A percentile compares a stretch with the other conserved stretches of the same genome.
Conservation (phyloP, 2,888 invertebrate species). For the Nasonovia ribisnigri region DNA sequence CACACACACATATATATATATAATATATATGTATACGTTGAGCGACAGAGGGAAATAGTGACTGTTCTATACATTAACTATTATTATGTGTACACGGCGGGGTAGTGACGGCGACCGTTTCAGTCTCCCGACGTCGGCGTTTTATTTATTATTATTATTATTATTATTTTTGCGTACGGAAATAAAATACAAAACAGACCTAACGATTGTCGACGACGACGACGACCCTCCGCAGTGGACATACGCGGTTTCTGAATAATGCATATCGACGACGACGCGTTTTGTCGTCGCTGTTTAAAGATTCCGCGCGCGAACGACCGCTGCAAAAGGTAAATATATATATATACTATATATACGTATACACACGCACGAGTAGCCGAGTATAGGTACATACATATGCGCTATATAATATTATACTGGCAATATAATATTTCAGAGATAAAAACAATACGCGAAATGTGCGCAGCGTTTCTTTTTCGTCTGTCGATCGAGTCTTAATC, state of each 20-base stretch:
- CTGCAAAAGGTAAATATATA: neutral
- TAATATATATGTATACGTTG: neutral
- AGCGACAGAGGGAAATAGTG: neutral
- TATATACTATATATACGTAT: neutral
- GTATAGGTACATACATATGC: neutral
- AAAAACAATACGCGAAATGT: constrained; percentile 17
- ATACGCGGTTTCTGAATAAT: constrained; percentile 49
- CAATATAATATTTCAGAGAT: constrained; percentile 36
- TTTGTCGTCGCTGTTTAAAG: constrained; percentile 42
- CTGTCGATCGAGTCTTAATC: neutral
- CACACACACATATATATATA: neutral
- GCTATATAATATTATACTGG: neutral
- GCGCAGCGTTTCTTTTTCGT: constrained; percentile 7
- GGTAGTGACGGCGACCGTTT: neutral
- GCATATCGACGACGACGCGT: constrained; percentile 44
- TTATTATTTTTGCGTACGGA: constrained; percentile 37
- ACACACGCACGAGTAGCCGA: neutral
- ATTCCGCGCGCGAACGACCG: constrained; percentile 42
- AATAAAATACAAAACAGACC: neutral
- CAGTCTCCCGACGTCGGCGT: neutral
- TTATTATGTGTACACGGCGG: constrained; percentile 14
- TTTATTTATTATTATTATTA: constrained; percentile 18
- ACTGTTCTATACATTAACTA: neutral
- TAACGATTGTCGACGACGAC: neutral
- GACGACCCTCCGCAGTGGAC: constrained; percentile 14